These are phyloP conservation scores for Styela clava DNA, from an alignment of 23 tunicate species.

Conservation along the genomic window DNA sequence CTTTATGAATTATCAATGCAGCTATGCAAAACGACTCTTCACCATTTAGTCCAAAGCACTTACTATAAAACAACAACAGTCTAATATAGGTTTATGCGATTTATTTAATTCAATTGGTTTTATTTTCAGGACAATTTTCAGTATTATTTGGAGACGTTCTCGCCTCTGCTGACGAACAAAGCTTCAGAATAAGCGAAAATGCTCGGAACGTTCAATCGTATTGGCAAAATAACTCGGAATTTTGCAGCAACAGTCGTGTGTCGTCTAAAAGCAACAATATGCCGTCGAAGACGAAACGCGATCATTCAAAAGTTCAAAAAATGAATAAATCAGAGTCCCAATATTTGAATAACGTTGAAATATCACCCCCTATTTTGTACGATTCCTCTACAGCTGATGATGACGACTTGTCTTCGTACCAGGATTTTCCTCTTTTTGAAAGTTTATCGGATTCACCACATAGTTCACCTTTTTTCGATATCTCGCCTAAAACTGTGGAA, in stretches of 20 bases:
- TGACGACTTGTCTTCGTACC: not conserved
- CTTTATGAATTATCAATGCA: too few relatives aligned
- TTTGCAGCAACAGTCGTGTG: not conserved
- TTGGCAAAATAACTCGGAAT: not conserved
- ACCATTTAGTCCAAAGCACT: too few relatives aligned
- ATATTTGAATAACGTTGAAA: not conserved
- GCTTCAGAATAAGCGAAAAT: not conserved
- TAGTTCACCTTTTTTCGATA: not conserved
- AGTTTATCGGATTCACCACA: not conserved
- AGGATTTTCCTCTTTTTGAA: not conserved
- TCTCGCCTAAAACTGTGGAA: not conserved
- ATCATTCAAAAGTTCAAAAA: not conserved
- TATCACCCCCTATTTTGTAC: not conserved
- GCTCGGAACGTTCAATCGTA: not conserved
- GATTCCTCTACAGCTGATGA: not conserved
- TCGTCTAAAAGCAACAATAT: not conserved
- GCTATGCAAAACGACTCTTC: too few relatives aligned
- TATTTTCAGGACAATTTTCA: conserved; percentile 1
- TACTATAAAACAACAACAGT: too few relatives aligned
- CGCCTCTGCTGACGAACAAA: not conserved
- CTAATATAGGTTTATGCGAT: too few relatives aligned
- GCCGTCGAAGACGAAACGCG: not conserved
- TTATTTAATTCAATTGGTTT: too few relatives aligned
- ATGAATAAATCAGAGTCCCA: not conserved
- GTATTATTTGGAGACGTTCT: not conserved